Conservation (phyloP, 35 echinoderm and acorn worm genomes). For the Eucidaris tribuloides region DNA sequence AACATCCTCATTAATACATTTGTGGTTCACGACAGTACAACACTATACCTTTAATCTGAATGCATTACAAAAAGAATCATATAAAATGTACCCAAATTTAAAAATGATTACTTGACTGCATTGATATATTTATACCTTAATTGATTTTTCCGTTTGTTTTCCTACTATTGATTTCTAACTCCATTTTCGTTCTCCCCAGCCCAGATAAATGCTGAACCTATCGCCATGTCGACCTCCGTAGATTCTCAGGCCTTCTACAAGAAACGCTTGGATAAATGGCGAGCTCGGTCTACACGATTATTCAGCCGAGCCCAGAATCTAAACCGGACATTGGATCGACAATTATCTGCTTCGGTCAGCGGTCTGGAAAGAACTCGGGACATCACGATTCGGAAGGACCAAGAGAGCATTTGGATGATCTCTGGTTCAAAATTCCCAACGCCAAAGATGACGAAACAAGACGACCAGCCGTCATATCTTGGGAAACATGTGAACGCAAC, state of each 20-base stretch:
- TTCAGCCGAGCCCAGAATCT: constrained; percentile 63
- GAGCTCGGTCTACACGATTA: constrained; percentile 57
- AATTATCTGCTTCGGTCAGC: constrained; percentile 35
- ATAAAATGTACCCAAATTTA: too few species aligned
- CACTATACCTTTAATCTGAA: too few species aligned
- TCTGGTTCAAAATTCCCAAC: constrained; percentile 15
- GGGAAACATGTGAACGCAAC: constrained; percentile 29
- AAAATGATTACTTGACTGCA: too few species aligned
- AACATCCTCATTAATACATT: too few species aligned
- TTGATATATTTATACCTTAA: too few species aligned
- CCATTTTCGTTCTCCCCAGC: too few species aligned
- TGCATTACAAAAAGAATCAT: too few species aligned
- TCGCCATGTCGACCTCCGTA: background rate
- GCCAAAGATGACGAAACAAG: constrained; percentile 8
- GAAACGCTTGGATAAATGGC: constrained; percentile 56
- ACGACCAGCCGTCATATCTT: constrained; percentile 68
- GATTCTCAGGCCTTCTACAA: constrained; percentile 48
- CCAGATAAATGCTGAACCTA: too few species aligned
- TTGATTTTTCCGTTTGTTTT: too few species aligned
- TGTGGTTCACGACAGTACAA: too few species aligned
- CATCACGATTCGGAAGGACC: constrained; percentile 49
- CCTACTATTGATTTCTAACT: too few species aligned
- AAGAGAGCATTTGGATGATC: constrained; percentile 80
- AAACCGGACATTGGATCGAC: constrained; percentile 69
- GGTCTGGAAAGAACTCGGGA: constrained; percentile 60